A percentile compares a stretch with the other conserved stretches of the same genome.
Conservation (phyloP, 2,888 invertebrate species). For the Gryllus longicercus region DNA sequence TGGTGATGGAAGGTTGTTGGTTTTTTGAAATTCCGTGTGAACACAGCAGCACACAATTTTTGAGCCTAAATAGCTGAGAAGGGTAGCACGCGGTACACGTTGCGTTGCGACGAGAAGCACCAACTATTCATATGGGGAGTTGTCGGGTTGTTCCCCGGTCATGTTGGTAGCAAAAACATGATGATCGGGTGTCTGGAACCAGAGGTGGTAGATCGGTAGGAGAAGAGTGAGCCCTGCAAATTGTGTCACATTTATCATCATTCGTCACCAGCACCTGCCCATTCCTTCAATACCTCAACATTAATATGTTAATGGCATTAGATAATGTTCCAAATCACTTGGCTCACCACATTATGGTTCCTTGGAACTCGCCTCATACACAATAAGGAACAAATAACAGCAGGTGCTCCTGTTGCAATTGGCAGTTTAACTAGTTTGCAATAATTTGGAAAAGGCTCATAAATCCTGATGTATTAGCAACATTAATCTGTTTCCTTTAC, state of each 20-base stretch:
- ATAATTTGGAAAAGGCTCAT: not conserved
- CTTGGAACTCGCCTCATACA: not conserved
- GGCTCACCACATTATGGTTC: not conserved
- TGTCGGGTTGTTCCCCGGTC: slow-evolving; percentile 36
- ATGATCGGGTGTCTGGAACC: slow-evolving; percentile 37
- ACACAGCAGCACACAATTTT: slow-evolving; percentile 32
- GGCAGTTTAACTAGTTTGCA: not conserved
- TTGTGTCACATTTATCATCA: slow-evolving; percentile 37
- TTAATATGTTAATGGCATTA: not conserved
- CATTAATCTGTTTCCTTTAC: slow-evolving; percentile 2
- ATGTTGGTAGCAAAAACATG: slow-evolving; percentile 38
- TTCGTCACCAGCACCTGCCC: slow-evolving; percentile 35
- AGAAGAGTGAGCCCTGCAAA: slow-evolving; percentile 37
- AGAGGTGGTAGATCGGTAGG: slow-evolving; percentile 37
- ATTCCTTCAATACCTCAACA: slow-evolving; percentile 26
- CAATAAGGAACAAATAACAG: not conserved
- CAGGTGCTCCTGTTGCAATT: not conserved
- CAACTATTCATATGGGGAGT: slow-evolving; percentile 36
- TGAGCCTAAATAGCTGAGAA: slow-evolving; percentile 36
- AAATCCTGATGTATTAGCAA: no score
- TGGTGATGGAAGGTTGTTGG: slow-evolving; percentile 35
- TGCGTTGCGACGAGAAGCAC: slow-evolving; percentile 36
- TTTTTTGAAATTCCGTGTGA: slow-evolving; percentile 32
- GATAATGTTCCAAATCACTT: not conserved
- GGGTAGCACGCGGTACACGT: slow-evolving; percentile 29